Conservation (phyloP, 2,888 invertebrate species). For the Coelopa pilipes region DNA sequence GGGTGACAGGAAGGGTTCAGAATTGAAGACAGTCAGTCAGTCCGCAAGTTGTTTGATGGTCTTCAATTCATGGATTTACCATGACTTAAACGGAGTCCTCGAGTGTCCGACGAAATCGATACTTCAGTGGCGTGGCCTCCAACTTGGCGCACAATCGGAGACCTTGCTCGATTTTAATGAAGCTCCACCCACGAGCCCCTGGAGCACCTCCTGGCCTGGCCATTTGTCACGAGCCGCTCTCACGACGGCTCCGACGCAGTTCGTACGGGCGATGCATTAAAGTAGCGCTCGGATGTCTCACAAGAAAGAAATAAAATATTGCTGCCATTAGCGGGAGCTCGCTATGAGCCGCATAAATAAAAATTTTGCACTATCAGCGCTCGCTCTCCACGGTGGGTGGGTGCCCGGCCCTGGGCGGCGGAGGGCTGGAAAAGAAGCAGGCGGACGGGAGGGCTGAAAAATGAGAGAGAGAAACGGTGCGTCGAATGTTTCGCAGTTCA, state of each 20-base stretch:
- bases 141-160: too few relatives aligned
- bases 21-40: neutral
- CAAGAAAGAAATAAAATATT: neutral
- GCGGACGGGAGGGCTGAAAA: too few relatives aligned
- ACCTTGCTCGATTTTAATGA: too few relatives aligned
- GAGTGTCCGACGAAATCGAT: too few relatives aligned
- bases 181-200: too few relatives aligned
- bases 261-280: too few relatives aligned
- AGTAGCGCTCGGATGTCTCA: neutral
- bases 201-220: too few relatives aligned
- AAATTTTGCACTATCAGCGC: neutral
- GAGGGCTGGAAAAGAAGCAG: neutral
- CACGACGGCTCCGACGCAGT: neutral
- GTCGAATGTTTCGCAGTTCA: neutral
- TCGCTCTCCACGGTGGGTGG: slow-evolving; percentile 8
- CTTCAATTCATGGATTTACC: too few relatives aligned
- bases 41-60: too few relatives aligned
- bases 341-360: slow-evolving; percentile 3
- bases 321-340: slow-evolving; percentile 1
- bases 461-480: too few relatives aligned
- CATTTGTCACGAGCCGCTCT: neutral
- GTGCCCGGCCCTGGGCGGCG: neutral
- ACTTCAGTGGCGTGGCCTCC: too few relatives aligned
- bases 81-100: too few relatives aligned
- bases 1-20: neutral